phyloP scores from a whole-genome alignment of 2,888 invertebrate genomes.

The Spisula solida region DNA sequence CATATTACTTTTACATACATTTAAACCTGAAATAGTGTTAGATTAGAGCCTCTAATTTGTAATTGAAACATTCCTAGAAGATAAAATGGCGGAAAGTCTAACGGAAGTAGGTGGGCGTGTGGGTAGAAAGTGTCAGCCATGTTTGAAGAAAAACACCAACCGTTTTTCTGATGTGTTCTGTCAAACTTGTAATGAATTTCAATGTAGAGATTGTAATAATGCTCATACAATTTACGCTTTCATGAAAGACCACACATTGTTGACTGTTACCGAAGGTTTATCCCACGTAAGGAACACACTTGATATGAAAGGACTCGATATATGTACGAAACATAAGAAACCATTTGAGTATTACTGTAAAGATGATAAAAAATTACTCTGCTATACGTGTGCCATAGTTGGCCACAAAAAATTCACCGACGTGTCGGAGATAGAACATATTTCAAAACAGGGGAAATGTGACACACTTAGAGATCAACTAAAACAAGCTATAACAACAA shows the following conservation, averaged over 20 bases:
- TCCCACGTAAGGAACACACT: background rate
- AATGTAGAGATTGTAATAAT: background rate
- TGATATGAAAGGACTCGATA: slow-evolving; percentile 17
- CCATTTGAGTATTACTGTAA: background rate
- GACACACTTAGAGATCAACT: background rate
- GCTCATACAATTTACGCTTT: background rate
- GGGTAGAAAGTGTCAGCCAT: background rate
- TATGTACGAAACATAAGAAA: background rate
- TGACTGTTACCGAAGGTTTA: background rate
- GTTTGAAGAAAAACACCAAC: background rate
- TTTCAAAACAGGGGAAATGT: background rate
- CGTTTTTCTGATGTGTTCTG: background rate
- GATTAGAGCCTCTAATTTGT: no score
- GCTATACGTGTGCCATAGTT: background rate
- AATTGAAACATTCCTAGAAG: no score
- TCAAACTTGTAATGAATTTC: background rate
- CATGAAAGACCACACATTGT: background rate
- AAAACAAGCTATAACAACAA: background rate
- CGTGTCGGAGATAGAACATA: background rate
- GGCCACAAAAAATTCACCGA: background rate
- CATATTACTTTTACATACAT: no score
- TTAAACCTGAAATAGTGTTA: no score
- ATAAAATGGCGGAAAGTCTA: background rate
- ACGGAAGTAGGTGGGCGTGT: background rate
- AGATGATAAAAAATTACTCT: background rate